Conservation (phyloP, 2,797 vertebrate genomes). For the Clarias platycephalus region DNA sequence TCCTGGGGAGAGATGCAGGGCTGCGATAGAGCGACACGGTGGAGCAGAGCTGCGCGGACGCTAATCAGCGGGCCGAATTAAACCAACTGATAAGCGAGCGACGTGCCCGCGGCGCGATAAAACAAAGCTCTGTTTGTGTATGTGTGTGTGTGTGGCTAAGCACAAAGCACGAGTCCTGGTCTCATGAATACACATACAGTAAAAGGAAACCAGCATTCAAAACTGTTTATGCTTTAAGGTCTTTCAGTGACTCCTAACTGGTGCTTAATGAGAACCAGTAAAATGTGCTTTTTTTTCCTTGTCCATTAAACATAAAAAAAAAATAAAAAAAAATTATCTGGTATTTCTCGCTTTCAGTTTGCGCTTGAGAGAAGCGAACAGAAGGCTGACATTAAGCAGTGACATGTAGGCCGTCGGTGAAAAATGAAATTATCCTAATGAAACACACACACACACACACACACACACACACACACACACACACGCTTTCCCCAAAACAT, state of each 20-base stretch:
- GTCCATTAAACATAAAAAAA: background rate
- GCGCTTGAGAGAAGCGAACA: background rate
- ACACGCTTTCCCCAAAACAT: slow-evolving; percentile 3
- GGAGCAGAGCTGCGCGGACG: slow-evolving; percentile 30
- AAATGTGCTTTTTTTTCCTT: background rate
- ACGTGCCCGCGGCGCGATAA: slow-evolving; percentile 44
- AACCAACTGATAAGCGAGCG: slow-evolving; percentile 49
- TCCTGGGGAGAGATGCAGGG: slow-evolving; percentile 41
- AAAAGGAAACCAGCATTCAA: background rate
- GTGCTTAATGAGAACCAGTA: background rate
- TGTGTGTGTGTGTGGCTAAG: slow-evolving; percentile 1
- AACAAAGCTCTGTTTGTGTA: slow-evolving; percentile 33
- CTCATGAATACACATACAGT: background rate
- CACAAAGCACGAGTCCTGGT: background rate
- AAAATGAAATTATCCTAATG: slow-evolving; percentile 14
- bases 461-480: background rate
- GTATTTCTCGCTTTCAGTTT: slow-evolving; percentile 5
- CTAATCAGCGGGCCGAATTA: slow-evolving; percentile 56
- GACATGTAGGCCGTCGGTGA: background rate
- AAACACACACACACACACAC: background rate
- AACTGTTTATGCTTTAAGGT: background rate
- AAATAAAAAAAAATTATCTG: too few species aligned
- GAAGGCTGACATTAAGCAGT: slow-evolving; percentile 22
- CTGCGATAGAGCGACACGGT: slow-evolving; percentile 28
- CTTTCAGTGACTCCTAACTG: background rate